Evolutionary conservation across 1,140 invertebrate species (phyloP).

Genomic region (Drosophila subobscura): DNA sequence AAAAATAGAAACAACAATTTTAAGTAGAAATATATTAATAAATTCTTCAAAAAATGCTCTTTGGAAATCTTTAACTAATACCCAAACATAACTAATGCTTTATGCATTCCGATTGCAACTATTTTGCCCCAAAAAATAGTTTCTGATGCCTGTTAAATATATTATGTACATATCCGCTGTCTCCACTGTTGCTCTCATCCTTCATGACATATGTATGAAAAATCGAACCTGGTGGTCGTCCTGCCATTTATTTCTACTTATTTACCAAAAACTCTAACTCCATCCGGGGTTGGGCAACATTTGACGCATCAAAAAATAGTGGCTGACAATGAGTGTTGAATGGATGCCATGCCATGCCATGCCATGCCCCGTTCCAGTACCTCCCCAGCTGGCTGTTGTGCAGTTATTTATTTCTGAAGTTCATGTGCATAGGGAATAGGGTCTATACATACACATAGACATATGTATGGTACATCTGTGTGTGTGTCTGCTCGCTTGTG

Average conservation of each 20-base stretch:
- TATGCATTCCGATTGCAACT: too few species aligned
- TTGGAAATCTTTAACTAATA: too few species aligned
- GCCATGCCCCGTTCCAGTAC: too few species aligned
- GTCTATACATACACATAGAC: background rate
- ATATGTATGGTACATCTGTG: conserved; percentile 13
- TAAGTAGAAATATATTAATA: too few species aligned
- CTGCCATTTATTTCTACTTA: conserved; percentile 75
- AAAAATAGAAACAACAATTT: too few species aligned
- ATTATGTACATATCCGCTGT: too few species aligned
- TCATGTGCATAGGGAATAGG: conserved; percentile 17
- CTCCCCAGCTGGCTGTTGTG: conserved; percentile 51
- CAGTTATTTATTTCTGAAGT: conserved; percentile 56
- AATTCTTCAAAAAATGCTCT: too few species aligned
- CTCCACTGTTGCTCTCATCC: too few species aligned
- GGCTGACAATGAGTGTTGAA: conserved; percentile 70
- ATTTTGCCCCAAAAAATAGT: too few species aligned
- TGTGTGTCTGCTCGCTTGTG: conserved; percentile 31
- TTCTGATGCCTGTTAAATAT: too few species aligned
- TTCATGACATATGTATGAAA: too few species aligned
- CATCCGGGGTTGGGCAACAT: conserved; percentile 34
- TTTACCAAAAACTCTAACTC: conserved; percentile 36
- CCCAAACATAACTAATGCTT: too few species aligned
- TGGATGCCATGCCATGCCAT: conserved; percentile 34
- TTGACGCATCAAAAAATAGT: conserved; percentile 70
- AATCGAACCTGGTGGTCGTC: conserved; percentile 20